Evolutionary conservation across 2,888 invertebrate genomes (phyloP).

Genomic region (Abrostola triplasia): DNA sequence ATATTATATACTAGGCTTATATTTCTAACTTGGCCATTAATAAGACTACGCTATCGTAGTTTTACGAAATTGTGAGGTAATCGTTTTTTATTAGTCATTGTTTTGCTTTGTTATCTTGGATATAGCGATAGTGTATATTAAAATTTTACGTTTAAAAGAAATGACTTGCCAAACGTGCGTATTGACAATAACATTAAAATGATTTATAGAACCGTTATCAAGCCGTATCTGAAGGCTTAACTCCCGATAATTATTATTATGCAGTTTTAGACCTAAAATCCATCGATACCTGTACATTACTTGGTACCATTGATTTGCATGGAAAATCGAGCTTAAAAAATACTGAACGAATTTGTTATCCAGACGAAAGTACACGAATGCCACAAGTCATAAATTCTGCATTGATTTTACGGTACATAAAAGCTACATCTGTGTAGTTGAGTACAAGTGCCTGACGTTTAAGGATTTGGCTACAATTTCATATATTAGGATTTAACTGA

Average conservation of each 20-base stretch:
- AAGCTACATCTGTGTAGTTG: constrained; percentile 8
- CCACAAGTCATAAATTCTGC: not conserved
- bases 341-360: not conserved
- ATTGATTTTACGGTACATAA: constrained; percentile 10
- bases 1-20: not conserved
- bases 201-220: not conserved
- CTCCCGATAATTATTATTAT: no score
- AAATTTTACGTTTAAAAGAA: constrained; percentile 5
- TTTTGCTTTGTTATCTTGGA: constrained; percentile 17
- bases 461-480: no score
- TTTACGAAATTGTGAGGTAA: constrained; percentile 4
- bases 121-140: constrained; percentile 11
- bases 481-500: no score
- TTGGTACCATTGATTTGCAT: no score
- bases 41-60: constrained; percentile 15
- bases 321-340: no score
- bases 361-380: not conserved
- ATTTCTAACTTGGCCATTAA: constrained; percentile 16
- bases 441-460: constrained; percentile 6
- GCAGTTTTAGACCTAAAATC: no score
- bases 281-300: no score
- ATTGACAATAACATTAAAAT: not conserved
- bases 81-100: constrained; percentile 20
- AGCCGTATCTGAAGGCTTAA: no score
- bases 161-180: no score